Evolutionary conservation across 1,140 invertebrate species (phyloP).

Genomic region (Cotesia typhae): DNA sequence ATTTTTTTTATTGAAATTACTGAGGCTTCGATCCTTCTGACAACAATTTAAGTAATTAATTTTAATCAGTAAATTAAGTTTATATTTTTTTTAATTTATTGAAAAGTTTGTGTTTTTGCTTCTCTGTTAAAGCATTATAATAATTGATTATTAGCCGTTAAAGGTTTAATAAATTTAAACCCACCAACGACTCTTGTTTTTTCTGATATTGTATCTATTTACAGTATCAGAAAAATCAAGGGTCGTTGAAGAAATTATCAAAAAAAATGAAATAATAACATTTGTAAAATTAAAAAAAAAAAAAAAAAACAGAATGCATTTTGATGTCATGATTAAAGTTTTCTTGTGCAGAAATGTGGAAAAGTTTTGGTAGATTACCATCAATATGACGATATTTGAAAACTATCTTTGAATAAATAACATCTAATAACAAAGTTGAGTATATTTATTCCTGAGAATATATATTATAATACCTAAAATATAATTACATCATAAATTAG

Average conservation of each 20-base stretch:
- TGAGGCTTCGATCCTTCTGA: too few species aligned
- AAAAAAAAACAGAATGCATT: too few species aligned
- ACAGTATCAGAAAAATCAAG: conserved; percentile 19
- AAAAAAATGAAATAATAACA: not conserved
- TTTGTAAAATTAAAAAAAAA: conserved; percentile 5
- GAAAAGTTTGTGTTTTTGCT: not conserved
- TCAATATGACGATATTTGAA: too few species aligned
- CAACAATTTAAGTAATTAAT: conserved; percentile 12
- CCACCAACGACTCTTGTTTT: conserved; percentile 1
- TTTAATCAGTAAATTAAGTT: conserved; percentile 17
- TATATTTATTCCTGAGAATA: too few species aligned
- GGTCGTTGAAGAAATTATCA: not conserved
- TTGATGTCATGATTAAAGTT: too few species aligned
- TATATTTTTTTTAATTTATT: conserved; percentile 16
- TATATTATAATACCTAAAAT: too few species aligned
- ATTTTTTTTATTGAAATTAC: too few species aligned
- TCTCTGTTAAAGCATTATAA: conserved; percentile 4
- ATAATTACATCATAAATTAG: too few species aligned
- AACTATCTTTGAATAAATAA: too few species aligned
- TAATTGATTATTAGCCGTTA: not conserved
- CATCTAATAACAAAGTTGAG: too few species aligned
- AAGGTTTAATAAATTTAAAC: not conserved
- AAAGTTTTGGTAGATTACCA: too few species aligned
- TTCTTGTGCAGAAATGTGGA: too few species aligned
- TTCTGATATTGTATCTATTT: not conserved